phyloP scores from a whole-genome alignment of 1,140 invertebrate species.

The Tribolium castaneum region DNA sequence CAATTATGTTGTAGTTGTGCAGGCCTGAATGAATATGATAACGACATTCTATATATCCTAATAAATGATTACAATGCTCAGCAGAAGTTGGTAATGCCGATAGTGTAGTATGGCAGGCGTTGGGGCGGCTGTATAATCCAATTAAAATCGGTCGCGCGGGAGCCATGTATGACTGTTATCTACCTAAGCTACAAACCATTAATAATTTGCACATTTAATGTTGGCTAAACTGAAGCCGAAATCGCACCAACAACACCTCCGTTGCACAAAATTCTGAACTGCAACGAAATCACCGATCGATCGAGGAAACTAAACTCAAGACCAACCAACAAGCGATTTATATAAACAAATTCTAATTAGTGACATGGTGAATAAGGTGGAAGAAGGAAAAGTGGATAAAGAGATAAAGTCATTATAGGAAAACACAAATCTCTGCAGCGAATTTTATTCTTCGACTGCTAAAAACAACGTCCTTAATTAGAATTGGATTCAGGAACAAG shows the following conservation, averaged over 20 bases:
- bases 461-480: slow-evolving; percentile 50
- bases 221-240: slow-evolving; percentile 48
- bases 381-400: slow-evolving; percentile 8
- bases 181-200: slow-evolving; percentile 59
- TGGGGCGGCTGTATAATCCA: slow-evolving; percentile 59
- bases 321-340: background rate
- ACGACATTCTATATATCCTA: slow-evolving; percentile 32
- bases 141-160: slow-evolving; percentile 60
- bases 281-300: background rate
- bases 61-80: slow-evolving; percentile 40
- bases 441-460: slow-evolving; percentile 43
- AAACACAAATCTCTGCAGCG: slow-evolving; percentile 34
- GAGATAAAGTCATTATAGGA: slow-evolving; percentile 23
- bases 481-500: slow-evolving; percentile 47
- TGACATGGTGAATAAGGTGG: background rate
- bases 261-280: background rate
- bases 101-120: slow-evolving; percentile 31
- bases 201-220: slow-evolving; percentile 61
- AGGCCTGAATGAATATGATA: slow-evolving; percentile 35
- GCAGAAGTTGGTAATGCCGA: slow-evolving; percentile 40
- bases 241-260: slow-evolving; percentile 37
- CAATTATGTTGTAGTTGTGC: background rate
- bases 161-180: slow-evolving; percentile 60
- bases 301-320: too few relatives aligned
- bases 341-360: slow-evolving; percentile 4